Percentiles rank a stretch among this genome's conserved stretches.
Conservation (phyloP, 2,113 vertebrate species). For the Triplophysa rosa region DNA sequence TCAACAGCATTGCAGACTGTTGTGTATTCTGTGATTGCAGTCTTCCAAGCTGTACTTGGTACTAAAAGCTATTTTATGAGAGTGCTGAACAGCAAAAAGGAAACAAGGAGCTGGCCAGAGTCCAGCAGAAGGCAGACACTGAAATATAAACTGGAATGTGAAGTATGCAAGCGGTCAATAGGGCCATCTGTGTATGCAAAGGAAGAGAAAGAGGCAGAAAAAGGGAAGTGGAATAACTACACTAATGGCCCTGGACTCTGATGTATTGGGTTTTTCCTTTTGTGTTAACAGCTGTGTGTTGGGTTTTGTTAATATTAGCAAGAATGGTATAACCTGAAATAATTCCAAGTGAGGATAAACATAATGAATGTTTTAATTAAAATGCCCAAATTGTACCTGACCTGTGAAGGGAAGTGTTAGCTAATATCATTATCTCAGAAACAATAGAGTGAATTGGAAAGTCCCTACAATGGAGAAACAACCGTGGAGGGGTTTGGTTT, state of each 20-base stretch:
- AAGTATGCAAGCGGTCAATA: conserved; percentile 73
- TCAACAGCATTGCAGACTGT: neutral
- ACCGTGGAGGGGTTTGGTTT: too few relatives aligned
- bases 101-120: conserved; percentile 59
- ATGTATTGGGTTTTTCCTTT: neutral
- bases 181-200: conserved; percentile 57
- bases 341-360: too few relatives aligned
- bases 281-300: neutral
- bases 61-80: conserved; percentile 42
- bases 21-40: neutral
- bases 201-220: conserved; percentile 2
- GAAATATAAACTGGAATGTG: conserved; percentile 76
- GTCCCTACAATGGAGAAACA: too few relatives aligned
- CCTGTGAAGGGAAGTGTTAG: too few relatives aligned
- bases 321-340: neutral
- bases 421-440: too few relatives aligned
- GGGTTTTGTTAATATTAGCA: neutral
- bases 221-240: neutral
- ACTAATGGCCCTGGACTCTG: neutral
- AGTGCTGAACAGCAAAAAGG: conserved; percentile 49
- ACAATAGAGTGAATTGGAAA: too few relatives aligned
- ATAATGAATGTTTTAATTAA: too few relatives aligned
- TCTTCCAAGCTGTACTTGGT: conserved; percentile 15
- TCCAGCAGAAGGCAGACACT: conserved; percentile 71
- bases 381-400: too few relatives aligned